Evolutionary conservation across 2,888 invertebrate species (phyloP), one percentile per base, ranked within the genome.

Genomic region (Orchesella flavescens): DNA sequence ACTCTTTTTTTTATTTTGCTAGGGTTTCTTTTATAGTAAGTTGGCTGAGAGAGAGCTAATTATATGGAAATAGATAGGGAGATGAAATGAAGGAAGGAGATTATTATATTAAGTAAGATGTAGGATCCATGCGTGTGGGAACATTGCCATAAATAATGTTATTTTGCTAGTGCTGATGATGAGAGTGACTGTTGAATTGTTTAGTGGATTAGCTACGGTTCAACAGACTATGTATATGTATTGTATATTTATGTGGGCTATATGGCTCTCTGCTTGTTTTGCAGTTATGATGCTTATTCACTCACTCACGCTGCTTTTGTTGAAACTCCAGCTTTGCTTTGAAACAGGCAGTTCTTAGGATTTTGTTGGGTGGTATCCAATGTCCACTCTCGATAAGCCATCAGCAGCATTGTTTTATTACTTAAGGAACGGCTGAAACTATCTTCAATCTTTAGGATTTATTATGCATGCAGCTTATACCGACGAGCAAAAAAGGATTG

Each of bases 131-230:
- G 61, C 23, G 61, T 61, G 61, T 61, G 61, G 61, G 61, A 61
- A 61, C 61, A 23, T 61, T 61, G 61, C 61, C 61, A 61, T 61
- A 61, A 61, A 61, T 61, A 61, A 61, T 61, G 61, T 13, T 61
- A 61, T 61, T 61, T 61, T 61, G 61, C 61, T 2, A 57, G 13
- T 57, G 57, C 57, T 61, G 49, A 49, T 49, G 21, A n/a, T n/a
- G n/a, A n/a, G n/a, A 61, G 61, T 61, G 61, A 61, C 61, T 61
- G 61, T 24, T 57, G 57, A 57, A 61, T 61, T 21, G 23, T 61
- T 15, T n/a, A 10, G 49, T 49, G 23, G 24, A 61, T 61, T 21
- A 21, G 5, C 23, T 13, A 9, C 57, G 49, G 12, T 49, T 49
- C n/a, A 49, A 12, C 49, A 15, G 49, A 7, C n/a, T 12, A 49